Evolutionary conservation across 2,113 vertebrate genomes (phyloP).

Genomic region (Scomber scombrus): DNA sequence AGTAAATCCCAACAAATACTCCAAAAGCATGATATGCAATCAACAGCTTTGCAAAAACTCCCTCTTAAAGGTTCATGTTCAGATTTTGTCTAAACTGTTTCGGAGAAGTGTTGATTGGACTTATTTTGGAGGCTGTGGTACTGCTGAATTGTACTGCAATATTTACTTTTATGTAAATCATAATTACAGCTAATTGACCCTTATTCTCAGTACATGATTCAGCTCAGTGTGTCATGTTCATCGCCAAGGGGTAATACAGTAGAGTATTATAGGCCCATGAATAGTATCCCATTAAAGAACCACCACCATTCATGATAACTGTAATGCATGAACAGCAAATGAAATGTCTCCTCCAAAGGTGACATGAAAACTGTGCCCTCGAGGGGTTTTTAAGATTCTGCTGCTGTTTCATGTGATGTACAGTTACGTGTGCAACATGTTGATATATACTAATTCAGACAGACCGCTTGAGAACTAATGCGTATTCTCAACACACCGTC

Average conservation of each 20-base stretch:
- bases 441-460: not conserved
- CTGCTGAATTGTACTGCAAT: not conserved
- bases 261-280: not conserved
- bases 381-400: not conserved
- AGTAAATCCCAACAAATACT: too few species aligned
- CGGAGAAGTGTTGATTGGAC: too few species aligned
- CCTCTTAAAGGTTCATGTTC: not conserved
- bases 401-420: slow-evolving; percentile 16
- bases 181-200: not conserved
- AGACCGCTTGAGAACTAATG: not conserved
- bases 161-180: not conserved
- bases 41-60: too few species aligned
- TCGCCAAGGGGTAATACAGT: not conserved
- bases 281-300: not conserved
- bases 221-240: not conserved
- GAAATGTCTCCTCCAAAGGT: not conserved
- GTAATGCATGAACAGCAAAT: too few species aligned
- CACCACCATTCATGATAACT: not conserved
- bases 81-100: too few species aligned
- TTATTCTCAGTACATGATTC: not conserved
- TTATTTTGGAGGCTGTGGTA: not conserved
- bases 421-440: not conserved
- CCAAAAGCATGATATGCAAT: too few species aligned
- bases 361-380: slow-evolving; percentile 3
- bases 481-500: slow-evolving; percentile 8